Evolutionary conservation across 53 echinoderm and acorn worm species (phyloP), one percentile per base, ranked within the genome.

Genomic region (Luidia sarsii): DNA sequence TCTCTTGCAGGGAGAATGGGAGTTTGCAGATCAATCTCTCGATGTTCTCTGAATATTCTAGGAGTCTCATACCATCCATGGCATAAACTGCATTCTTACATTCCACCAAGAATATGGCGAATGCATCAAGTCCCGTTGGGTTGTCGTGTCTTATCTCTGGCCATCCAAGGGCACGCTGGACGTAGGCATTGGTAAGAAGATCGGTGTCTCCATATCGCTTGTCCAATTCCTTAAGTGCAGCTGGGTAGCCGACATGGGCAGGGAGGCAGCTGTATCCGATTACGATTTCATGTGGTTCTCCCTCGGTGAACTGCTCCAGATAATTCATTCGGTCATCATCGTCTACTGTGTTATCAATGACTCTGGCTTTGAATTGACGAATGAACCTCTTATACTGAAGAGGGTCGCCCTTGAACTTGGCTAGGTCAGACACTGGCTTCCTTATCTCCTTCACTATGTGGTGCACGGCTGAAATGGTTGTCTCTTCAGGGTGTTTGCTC

Each of bases 251-350:
- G 24, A 30, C 1, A 2, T 73, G 23, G 20, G 82, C 63, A 54
- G 85, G 32, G 4, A 37, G 59, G 3, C 81, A 57, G 82, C 87
- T 91, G 21, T 81, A 88, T 23, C 88, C 75, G 15, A 21, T 88
- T 28, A 92, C 92, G 23, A 89, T 66, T 3, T 82, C 56, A 14
- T 82, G 89, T 15, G 89, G 75, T 48, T 82, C 75, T 16, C 86
- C 82, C 13, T 59, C 67, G 0, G 89, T 89, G 15, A 68, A 91
- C 66, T 91, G 91, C 35, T 91, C 80, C 22, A 91, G 39, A n/a
- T 64, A 91, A 35, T 81, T 67, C 28, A 91, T 59, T 71, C 68
- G 45, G 15, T 91, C 88, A 9, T 80, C 62, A 23, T 88, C 53
- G 18, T 87, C 63, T 2, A 49, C 39, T 16, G 87, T 87, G 51